Base-by-base conservation (phyloP, 1,140 invertebrate genomes). In the Bathynomus jamesi region DNA sequence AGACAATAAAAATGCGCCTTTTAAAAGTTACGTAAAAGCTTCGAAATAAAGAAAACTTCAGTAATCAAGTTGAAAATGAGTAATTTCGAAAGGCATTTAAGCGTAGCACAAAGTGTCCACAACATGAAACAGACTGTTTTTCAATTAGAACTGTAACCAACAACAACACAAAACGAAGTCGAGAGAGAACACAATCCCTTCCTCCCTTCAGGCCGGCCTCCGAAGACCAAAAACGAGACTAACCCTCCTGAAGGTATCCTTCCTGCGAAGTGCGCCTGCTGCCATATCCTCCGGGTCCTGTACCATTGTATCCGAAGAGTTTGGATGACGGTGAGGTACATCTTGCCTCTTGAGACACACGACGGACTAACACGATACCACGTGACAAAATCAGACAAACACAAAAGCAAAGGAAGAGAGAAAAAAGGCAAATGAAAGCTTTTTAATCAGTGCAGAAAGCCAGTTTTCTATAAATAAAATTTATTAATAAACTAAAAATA, bases 181-280 rank as follows among this genome's bases (percentile, higher is more conserved):
- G n/a, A n/a, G n/a, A n/a, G n/a, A n/a, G n/a, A n/a, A n/a, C n/a
- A n/a, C n/a, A n/a, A n/a, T n/a, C n/a, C n/a, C n/a, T n/a, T n/a
- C n/a, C n/a, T n/a, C n/a, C n/a, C n/a, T n/a, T n/a, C n/a, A n/a
- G n/a, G n/a, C n/a, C n/a, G n/a, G n/a, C n/a, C n/a, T n/a, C n/a
- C n/a, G n/a, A n/a, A n/a, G n/a, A n/a, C n/a, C n/a, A 28, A 63
- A 21, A 5, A 11, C 25, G 21, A 69, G 46, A 76, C 78, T 78
- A 81, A 85, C 84, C 84, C 83, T 94, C 92, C 21, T 94, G 83
- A 83, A 94, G 89, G 83, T 95, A 92, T 72, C 91, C 91, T 80
- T 96, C 94, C 80, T 94, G 91, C 80, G 92, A 95, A 72, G 92
- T 94, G 75, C 93, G 87, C 69, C 93, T 87, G 73, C 92, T 94